Percentiles rank a stretch among this genome's conserved stretches.
Conservation (phyloP, 2,797 vertebrate species). For the Danio jaintianensis region DNA sequence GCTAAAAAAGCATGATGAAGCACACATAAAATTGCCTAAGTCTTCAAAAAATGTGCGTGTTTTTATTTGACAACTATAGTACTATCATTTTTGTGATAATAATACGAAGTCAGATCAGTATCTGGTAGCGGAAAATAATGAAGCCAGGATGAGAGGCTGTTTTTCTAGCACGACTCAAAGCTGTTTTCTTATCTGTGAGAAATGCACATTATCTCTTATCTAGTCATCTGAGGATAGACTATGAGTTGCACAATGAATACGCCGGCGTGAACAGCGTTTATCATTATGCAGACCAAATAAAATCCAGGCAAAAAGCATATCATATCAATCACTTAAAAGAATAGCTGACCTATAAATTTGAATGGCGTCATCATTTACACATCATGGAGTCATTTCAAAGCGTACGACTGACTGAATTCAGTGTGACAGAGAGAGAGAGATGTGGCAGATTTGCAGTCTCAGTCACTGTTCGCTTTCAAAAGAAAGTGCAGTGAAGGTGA, state of each 20-base stretch:
- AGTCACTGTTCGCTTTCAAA: background rate
- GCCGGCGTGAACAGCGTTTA: background rate
- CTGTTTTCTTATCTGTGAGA: constrained; percentile 13
- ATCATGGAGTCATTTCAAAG: background rate
- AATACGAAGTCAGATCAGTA: constrained; percentile 2
- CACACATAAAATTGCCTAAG: background rate
- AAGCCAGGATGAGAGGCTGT: background rate
- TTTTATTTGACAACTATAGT: background rate
- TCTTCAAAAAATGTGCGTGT: background rate
- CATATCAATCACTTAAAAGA: background rate
- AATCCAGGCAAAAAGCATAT: background rate
- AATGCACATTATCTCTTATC: background rate
- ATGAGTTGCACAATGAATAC: background rate
- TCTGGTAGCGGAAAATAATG: constrained; percentile 9
- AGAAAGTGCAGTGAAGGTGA: background rate
- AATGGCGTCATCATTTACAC: background rate
- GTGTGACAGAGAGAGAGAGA: no score
- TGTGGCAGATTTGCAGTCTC: background rate
- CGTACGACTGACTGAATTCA: background rate
- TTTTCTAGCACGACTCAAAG: background rate
- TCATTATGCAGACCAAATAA: constrained; percentile 20
- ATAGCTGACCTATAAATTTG: background rate
- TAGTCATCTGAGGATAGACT: constrained; percentile 9
- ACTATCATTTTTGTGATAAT: background rate
- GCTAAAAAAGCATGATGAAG: background rate